phyloP scores from a whole-genome alignment of 2,888 invertebrate species.

The Operophtera brumata region DNA sequence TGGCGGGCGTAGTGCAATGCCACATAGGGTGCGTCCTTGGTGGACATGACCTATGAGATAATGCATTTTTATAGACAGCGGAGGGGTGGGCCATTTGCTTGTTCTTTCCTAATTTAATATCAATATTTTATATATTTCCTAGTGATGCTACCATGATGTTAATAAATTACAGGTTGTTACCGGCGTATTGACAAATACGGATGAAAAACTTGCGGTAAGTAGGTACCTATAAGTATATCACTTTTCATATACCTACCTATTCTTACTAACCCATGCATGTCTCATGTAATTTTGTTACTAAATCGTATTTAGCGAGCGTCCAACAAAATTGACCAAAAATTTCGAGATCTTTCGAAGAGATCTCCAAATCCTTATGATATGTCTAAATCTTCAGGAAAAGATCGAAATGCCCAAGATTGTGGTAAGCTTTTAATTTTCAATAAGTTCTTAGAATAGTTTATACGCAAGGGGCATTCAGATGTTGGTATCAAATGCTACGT shows the following conservation, averaged over 20 bases:
- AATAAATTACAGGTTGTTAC: slow-evolving; percentile 56
- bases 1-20: too few species aligned
- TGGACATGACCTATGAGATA: too few species aligned
- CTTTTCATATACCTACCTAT: too few species aligned
- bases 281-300: not conserved
- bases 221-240: too few species aligned
- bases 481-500: slow-evolving; percentile 4
- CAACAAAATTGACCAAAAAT: not conserved
- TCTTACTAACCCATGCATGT: too few species aligned
- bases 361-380: not conserved
- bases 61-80: too few species aligned
- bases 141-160: too few species aligned
- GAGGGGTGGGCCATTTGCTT: too few species aligned
- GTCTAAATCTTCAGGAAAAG: not conserved
- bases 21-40: too few species aligned
- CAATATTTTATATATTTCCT: too few species aligned
- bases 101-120: too few species aligned
- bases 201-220: slow-evolving; percentile 21
- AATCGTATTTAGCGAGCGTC: slow-evolving; percentile 1
- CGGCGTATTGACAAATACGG: slow-evolving; percentile 38
- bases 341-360: slow-evolving; percentile 4
- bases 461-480: too few species aligned
- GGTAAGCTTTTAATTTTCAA: slow-evolving; percentile 7
- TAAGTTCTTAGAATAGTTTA: not conserved
- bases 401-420: slow-evolving; percentile 1